phyloP scores from a whole-genome alignment of 2,797 vertebrate species.

The Cyclopterus lumpus region DNA sequence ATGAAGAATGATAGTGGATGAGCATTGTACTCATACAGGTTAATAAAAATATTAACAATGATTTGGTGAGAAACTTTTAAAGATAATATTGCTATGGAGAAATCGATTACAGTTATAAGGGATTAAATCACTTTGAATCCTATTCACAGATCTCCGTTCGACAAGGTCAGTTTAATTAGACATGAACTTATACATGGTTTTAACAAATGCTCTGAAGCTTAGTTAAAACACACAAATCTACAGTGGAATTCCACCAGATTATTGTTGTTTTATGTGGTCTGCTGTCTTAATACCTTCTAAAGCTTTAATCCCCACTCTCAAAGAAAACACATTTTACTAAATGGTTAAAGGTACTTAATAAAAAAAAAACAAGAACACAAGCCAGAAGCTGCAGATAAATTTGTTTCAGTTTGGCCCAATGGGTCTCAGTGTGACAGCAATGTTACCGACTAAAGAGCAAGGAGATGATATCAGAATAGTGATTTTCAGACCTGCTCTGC shows the following conservation, averaged over 20 bases:
- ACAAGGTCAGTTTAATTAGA: constrained; percentile 3
- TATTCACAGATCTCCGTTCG: not conserved
- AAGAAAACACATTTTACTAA: constrained; percentile 1
- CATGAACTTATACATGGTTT: not conserved
- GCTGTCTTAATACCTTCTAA: constrained; percentile 6
- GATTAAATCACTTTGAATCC: not conserved
- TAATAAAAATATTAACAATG: not conserved
- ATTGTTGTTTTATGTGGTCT: constrained; percentile 13
- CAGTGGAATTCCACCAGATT: constrained; percentile 10
- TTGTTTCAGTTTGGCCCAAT: constrained; percentile 3
- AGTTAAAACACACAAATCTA: constrained; percentile 17
- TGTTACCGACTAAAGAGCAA: constrained; percentile 1
- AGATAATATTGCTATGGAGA: not conserved
- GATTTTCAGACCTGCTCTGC: constrained; percentile 25
- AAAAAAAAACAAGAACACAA: constrained; percentile 12
- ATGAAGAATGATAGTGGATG: constrained; percentile 2
- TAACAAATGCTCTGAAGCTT: constrained; percentile 12
- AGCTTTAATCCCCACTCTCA: constrained; percentile 8
- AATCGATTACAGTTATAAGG: not conserved
- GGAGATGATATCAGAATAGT: constrained; percentile 14
- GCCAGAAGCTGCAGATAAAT: not conserved
- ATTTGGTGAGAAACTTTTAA: not conserved
- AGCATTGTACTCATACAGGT: not conserved
- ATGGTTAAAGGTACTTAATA: not conserved
- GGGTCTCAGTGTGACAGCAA: not conserved